Conservation (phyloP, 2,113 vertebrate genomes). For the cattle (Bos taurus) region ARS-UCD2.0 NC_037330.1:108901001-108901500, state of each 20-base stretch:
- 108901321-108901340: background rate
- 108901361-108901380: background rate
- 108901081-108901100: background rate
- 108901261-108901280: background rate
- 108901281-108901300: background rate
- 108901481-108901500: too few relatives aligned
- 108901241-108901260: background rate
- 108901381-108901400: background rate
- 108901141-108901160: background rate
- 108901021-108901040: background rate
- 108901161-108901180: background rate
- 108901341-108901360: background rate
- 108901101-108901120: background rate
- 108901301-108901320: background rate
- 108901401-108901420: background rate
- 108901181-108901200: background rate
- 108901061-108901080: background rate
- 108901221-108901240: background rate
- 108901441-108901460: background rate
- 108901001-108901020: too few relatives aligned
- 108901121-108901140: background rate
- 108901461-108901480: background rate
- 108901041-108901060: background rate
- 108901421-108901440: background rate
- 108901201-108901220: background rate